Percentiles rank a stretch among this genome's conserved stretches.
These are phyloP conservation scores for Adoxophyes honmai DNA, from an alignment of 1,140 invertebrate genomes.

Conservation along the genomic window DNA sequence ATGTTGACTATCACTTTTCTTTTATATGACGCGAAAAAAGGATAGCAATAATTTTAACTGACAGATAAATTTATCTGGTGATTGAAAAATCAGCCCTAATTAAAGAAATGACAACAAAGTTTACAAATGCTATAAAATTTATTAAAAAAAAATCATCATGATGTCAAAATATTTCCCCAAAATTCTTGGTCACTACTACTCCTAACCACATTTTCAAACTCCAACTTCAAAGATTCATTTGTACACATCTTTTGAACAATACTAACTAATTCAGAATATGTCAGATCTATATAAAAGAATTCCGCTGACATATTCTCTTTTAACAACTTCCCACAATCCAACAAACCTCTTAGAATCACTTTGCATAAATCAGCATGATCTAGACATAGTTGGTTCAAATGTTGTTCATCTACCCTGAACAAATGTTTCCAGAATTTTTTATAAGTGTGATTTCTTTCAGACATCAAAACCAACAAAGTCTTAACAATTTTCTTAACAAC, in stretches of 20 bases:
- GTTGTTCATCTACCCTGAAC: constrained; percentile 61
- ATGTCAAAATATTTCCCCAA: constrained; percentile 42
- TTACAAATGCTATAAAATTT: constrained; percentile 2
- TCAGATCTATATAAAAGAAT: constrained; percentile 71
- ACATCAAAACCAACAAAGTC: constrained; percentile 65
- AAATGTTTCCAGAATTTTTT: constrained; percentile 70
- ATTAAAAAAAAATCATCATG: constrained; percentile 21
- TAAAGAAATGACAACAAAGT: constrained; percentile 2
- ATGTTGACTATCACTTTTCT: too few relatives aligned
- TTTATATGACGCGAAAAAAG: too few relatives aligned
- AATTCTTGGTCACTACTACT: constrained; percentile 36
- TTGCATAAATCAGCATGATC: constrained; percentile 68
- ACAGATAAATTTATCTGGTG: too few relatives aligned
- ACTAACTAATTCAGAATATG: constrained; percentile 68
- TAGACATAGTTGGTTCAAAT: constrained; percentile 61
- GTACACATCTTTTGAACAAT: constrained; percentile 62
- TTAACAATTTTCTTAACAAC: constrained; percentile 68
- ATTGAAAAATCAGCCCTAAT: too few relatives aligned
- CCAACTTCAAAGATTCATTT: constrained; percentile 40
- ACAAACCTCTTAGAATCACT: constrained; percentile 75
- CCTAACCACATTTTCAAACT: constrained; percentile 37
- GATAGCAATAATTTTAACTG: too few relatives aligned
- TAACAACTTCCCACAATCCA: constrained; percentile 71
- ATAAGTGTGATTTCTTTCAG: constrained; percentile 48
- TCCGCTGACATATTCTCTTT: constrained; percentile 57